These are phyloP conservation scores for Burhinus bistriatus DNA, from an alignment of 2,113 vertebrate genomes.

Conservation along the genomic window DNA sequence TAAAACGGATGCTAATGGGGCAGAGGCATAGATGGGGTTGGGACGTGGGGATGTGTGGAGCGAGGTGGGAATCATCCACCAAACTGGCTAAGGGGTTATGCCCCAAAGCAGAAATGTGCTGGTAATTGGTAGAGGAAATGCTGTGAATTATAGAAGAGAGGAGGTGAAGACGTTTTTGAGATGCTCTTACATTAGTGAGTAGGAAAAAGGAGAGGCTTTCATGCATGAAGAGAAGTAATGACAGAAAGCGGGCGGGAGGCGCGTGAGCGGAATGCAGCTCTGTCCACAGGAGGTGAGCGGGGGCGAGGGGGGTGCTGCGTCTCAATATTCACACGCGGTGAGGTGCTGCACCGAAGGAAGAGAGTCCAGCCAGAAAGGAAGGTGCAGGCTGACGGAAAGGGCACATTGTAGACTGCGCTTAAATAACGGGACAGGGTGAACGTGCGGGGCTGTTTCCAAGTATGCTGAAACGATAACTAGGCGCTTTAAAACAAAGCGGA, in stretches of 20 bases:
- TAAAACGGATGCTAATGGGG: background rate
- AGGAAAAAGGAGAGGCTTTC: constrained; percentile 17
- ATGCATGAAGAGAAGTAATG: constrained; percentile 17
- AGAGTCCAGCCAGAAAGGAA: background rate
- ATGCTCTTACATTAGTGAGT: background rate
- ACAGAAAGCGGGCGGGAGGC: background rate
- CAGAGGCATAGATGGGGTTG: background rate
- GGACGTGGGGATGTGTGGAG: background rate
- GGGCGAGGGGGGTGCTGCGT: background rate
- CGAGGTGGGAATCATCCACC: background rate
- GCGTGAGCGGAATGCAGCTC: constrained; percentile 7
- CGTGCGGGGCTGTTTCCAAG: background rate
- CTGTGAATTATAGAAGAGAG: background rate
- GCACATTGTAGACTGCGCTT: background rate
- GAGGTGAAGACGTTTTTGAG: background rate
- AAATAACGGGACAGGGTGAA: background rate
- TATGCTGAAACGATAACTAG: rapidly evolving
- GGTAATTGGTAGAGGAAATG: background rate
- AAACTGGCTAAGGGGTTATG: background rate
- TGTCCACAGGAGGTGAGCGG: background rate
- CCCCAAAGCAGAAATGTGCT: background rate
- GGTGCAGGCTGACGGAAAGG: background rate
- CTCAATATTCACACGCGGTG: background rate
- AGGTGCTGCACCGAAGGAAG: background rate
- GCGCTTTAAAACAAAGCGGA: background rate